A percentile compares a stretch with the other conserved stretches of the same genome.
phyloP scores from a whole-genome alignment of 2,888 invertebrate genomes.

The Hypomecis punctinalis region DNA sequence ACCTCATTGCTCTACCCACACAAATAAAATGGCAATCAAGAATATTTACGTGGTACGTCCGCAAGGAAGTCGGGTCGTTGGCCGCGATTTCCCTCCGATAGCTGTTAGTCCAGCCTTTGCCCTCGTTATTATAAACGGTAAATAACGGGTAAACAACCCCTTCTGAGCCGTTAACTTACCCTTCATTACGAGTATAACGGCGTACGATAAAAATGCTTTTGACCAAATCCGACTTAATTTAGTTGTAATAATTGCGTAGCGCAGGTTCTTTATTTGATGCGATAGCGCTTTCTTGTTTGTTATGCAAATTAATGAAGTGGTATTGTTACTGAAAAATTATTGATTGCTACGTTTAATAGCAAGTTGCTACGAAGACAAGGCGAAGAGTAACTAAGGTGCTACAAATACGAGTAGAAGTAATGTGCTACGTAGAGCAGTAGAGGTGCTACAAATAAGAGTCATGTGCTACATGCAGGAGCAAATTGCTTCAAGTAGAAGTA shows the following conservation, averaged over 20 bases:
- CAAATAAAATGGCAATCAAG: conserved; percentile 15
- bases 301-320: too few relatives aligned
- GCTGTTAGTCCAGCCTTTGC: conserved; percentile 17
- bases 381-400: too few relatives aligned
- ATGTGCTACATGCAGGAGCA: too few relatives aligned
- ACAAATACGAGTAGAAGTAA: too few relatives aligned
- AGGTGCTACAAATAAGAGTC: too few relatives aligned
- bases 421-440: too few relatives aligned
- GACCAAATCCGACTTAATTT: not conserved
- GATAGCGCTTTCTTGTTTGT: too few relatives aligned
- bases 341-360: too few relatives aligned
- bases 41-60: conserved; percentile 14
- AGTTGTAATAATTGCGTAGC: not conserved
- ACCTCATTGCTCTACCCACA: conserved; percentile 3
- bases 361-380: too few relatives aligned
- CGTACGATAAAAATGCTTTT: conserved; percentile 10
- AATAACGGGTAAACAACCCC: conserved; percentile 19
- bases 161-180: conserved; percentile 13
- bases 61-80: conserved; percentile 9
- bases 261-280: not conserved
- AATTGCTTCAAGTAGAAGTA: too few relatives aligned
- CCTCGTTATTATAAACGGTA: conserved; percentile 15
- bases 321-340: too few relatives aligned
- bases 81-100: conserved; percentile 8
- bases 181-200: conserved; percentile 10